A percentile compares a stretch with the other conserved stretches of the same genome.
Evolutionary conservation across 2,113 vertebrate genomes (phyloP).

Genomic region (Calidris pugnax): DNA sequence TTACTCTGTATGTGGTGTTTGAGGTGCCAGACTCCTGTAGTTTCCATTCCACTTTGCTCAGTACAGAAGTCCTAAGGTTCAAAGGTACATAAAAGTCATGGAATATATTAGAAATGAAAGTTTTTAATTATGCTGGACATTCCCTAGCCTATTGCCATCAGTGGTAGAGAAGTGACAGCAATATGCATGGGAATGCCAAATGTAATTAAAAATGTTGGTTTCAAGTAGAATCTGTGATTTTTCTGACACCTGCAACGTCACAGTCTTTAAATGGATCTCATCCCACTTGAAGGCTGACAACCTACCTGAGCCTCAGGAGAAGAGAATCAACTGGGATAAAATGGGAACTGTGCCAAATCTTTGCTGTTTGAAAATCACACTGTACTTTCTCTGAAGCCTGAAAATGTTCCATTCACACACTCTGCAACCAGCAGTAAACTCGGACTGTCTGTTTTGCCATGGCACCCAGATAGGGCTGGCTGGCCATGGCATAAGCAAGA

Average conservation of each 20-base stretch:
- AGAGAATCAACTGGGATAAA: background rate
- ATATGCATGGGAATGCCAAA: conserved; percentile 55
- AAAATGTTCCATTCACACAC: background rate
- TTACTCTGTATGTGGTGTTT: background rate
- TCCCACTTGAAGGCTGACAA: conserved; percentile 30
- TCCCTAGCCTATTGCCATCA: conserved; percentile 56
- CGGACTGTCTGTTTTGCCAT: background rate
- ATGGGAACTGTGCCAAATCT: background rate
- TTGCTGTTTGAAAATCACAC: background rate
- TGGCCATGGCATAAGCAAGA: background rate
- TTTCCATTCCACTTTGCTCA: conserved; percentile 17
- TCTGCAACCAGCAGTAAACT: background rate
- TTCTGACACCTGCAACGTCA: conserved; percentile 55
- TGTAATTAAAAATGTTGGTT: conserved; percentile 60
- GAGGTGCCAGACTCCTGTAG: background rate
- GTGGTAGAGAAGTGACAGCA: conserved; percentile 46
- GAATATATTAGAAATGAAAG: conserved; percentile 60
- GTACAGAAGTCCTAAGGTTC: conserved; percentile 44
- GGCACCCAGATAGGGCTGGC: background rate
- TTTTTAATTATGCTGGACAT: conserved; percentile 70
- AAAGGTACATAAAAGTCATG: conserved; percentile 33
- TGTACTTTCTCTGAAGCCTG: background rate
- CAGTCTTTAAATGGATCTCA: conserved; percentile 57
- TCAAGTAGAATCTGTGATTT: conserved; percentile 26
- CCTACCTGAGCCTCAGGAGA: conserved; percentile 1